Evolutionary conservation across 2,797 vertebrate genomes (phyloP), one percentile per base, ranked within the genome.

Genomic region (Poeciliopsis paucimaculata): DNA sequence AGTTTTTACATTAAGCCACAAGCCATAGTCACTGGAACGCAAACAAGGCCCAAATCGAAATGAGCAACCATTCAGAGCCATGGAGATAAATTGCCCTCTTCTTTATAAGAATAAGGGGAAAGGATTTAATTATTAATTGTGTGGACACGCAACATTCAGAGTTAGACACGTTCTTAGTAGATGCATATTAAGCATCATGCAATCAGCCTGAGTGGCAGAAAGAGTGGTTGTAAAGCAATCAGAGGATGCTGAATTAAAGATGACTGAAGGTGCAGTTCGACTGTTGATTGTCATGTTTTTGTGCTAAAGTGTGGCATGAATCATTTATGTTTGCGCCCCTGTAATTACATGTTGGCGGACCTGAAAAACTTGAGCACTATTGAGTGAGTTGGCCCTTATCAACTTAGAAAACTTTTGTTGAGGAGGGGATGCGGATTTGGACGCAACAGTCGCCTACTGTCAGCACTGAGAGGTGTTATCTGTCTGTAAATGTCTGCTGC

Each of bases 251-350:
- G 89, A 91, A 91, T 91, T 89, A 90, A 83, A 88, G 79, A 92
- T 91, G 88, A 89, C 85, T 91, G 84, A 88, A 94, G 90, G 92
- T 92, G 77, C 86, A 88, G 80, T 93, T 86, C 84, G 90, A 86
- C 87, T 88, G 82, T 87, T 92, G 89, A 92, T 93, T 92, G 90
- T 91, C 80, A 84, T 89, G 87, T 90, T 93, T 94, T 87, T 90
- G 90, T 92, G 90, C 86, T 82, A 86, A 94, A 94, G 91, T 91
- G 84, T 83, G 78, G 70, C 82, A 92, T 94, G 91, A 95, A 96
- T 95, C 92, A 95, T 95, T 94, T 80, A 96, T 95, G 72, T 86
- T 84, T 74, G 76, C 81, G 82, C 87, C 88, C 80, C 74, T 79
- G 78, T 88, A 91, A 94, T 91, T 81, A 84, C 80, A 89, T 77